Evolutionary conservation across 1,140 invertebrate species (phyloP), one percentile per base, ranked within the genome.

Genomic region (Colletes gigas): DNA sequence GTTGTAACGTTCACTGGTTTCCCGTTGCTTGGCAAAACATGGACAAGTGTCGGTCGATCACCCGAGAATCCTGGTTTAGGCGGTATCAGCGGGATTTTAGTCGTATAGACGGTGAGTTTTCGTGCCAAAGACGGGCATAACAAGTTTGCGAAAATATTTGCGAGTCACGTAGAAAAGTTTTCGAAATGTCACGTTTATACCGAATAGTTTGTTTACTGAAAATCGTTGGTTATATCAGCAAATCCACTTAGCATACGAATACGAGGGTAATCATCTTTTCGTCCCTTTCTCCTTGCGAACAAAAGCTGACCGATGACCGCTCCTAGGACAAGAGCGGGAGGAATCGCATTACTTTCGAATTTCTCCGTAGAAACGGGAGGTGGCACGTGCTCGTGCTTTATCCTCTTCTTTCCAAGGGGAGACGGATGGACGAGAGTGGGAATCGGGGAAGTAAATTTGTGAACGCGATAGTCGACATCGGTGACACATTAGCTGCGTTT

Each of bases 401-500:
- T 80, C 41, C 60, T 60, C 30, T 14, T 71, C 39, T 54, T 63
- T 74, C 57, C 14, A 79, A 62, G 69, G 19, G 60, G 62, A 74
- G 30, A 67, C 14, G 69, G 19, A 83, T 19, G 63, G 55, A 54
- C 39, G n/a, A n/a, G n/a, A 68, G 39, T 41, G 66, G 74, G 81
- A 71, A 78, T 47, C 74, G 67, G 59, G 89, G 89, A 91, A 91
- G 83, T 87, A 87, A 90, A 90, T 91, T 89, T 88, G 89, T 88
- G 83, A 91, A 84, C 79, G 78, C 89, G 83, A 90, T 88, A 85
- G 89, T 87, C 88, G 83, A 50, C 68, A n/a, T n/a, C n/a, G 68
- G 67, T 50, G 80, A 71, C 70, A 91, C 90, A 91, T 91, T 91
- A 68, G 83, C 60, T 82, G 88, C 89, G 91, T 92, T 92, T 91